Evolutionary conservation across 2,888 invertebrate genomes (phyloP), one percentile per base, ranked within the genome.

Genomic region (Rhogogaster chlorosoma): DNA sequence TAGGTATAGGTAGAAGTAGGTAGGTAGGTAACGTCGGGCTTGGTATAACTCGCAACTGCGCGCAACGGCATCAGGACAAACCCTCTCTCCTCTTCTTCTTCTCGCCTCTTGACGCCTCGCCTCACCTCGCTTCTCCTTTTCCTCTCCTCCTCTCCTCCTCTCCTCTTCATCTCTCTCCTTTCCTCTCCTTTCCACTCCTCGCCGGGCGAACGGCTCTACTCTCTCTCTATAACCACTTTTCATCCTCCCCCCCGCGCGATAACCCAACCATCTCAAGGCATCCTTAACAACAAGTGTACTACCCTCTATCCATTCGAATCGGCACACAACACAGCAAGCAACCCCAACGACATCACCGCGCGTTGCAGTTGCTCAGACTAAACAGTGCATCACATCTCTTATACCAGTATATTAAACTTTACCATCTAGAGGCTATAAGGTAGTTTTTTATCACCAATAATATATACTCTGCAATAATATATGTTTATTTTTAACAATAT

Each of bases 51-150:
- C 87, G 90, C 89, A 89, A 87, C 88, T 89, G 88, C 90, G 91
- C 92, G 92, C 92, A 91, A 90, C 90, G 90, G 91, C 89, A 88
- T 90, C 90, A 87, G 87, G 84, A 89, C 87, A 78, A 86, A 86
- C 84, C 86, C 84, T 77, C 87, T 77, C 83, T 87, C 78, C 75
- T 29, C 78, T 38, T 80, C 61, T 71, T 18, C 15, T 22, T 83
- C 71, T 70, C 61, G n/a, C 70, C 67, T 45, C 83, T 82, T 49
- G 53, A 42, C 77, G 29, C 73, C 84, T 53, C 64, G 67, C 67
- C 85, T 84, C 75, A 70, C 77, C 75, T 82, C 84, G 84, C 57
- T 36, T 36, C 45, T 49, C 36, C 32, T 57, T 32, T n/a, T 49
- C 57, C 78, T 78, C 57, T 77, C 70, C 32, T 32, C 36, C 2